Base-by-base conservation (phyloP, 2,113 vertebrate species). In the Galbula dea region DNA sequence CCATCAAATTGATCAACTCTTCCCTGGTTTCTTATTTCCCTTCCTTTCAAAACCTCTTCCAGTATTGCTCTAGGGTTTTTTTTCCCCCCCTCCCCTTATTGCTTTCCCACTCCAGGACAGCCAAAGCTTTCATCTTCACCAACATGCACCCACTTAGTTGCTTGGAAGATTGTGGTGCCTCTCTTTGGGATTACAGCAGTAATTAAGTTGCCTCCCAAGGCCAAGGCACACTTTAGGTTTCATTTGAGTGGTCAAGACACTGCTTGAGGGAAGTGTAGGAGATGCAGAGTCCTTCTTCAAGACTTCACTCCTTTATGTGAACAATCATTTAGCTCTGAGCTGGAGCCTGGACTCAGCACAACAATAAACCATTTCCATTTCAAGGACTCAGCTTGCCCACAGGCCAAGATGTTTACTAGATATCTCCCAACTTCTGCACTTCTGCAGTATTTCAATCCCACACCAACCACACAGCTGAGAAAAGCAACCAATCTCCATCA, bases 61-160 rank as follows among this genome's bases (percentile, higher is more conserved):
- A 34, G 20, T 55, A 34, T 66, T 48, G 48, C n/a, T 55, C 6
- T 49, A 3, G n/a, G n/a, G n/a, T 16, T 83, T 88, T 34, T 34
- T 36, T 27, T 10, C 20, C 54, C 59, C 45, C n/a, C n/a, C n/a
- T 75, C 52, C 67, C 72, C 66, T 71, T 27, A 55, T 88, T 88
- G 34, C 12, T 17, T 15, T 32, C 61, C 32, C 72, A 72, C 72
- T 82, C 85, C 86, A 90, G 22, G 2, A 21, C 2, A 52, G 37
- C n/a, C n/a, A 19, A 54, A 59, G 83, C 91, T 95, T 91, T 95
- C 81, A 93, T 91, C 85, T 89, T 76, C 77, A 13, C 22, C 48
- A 27, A 2, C 37, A 37, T 10, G 37, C 27, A 52, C 23, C 37
- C 52, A 5, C 54, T 85, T 77, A 82, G 85, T 84, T 68, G 67